These are phyloP conservation scores for Hemicentrotus pulcherrimus DNA, from an alignment of 35 echinoderm and acorn worm genomes.

Conservation along the genomic window DNA sequence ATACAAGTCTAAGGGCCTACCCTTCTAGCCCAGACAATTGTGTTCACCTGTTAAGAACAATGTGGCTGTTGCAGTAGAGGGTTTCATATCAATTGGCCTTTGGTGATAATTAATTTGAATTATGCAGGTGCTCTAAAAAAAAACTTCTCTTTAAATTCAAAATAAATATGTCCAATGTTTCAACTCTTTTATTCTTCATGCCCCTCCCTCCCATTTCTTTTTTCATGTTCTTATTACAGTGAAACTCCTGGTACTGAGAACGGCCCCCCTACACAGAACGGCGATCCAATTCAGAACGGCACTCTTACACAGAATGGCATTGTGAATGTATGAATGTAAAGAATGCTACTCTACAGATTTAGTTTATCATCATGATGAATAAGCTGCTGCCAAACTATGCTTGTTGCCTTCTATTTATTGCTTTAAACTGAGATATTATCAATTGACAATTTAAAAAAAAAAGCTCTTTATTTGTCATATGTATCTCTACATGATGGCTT, in stretches of 20 bases:
- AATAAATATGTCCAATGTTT: too few relatives aligned
- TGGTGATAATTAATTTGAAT: too few relatives aligned
- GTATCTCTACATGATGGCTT: background rate
- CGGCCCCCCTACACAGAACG: background rate
- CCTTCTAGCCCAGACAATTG: too few relatives aligned
- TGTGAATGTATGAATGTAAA: background rate
- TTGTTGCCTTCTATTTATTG: background rate
- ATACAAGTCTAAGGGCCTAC: too few relatives aligned
- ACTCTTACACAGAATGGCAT: too few relatives aligned
- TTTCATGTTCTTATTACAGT: background rate
- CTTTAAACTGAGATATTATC: background rate
- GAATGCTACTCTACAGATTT: background rate
- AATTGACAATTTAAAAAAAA: background rate
- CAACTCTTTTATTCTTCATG: too few relatives aligned
- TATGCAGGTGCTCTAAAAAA: too few relatives aligned
- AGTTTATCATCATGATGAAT: background rate
- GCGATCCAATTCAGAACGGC: background rate
- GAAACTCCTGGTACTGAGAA: background rate
- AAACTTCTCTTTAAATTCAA: too few relatives aligned
- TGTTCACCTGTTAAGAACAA: too few relatives aligned
- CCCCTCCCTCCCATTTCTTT: background rate
- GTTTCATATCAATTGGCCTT: too few relatives aligned
- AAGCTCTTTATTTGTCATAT: background rate
- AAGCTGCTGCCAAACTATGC: background rate
- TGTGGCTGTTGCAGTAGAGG: too few relatives aligned